These are phyloP conservation scores for Notarius quadriscutis DNA, from an alignment of 2,113 vertebrate genomes.

Conservation along the genomic window DNA sequence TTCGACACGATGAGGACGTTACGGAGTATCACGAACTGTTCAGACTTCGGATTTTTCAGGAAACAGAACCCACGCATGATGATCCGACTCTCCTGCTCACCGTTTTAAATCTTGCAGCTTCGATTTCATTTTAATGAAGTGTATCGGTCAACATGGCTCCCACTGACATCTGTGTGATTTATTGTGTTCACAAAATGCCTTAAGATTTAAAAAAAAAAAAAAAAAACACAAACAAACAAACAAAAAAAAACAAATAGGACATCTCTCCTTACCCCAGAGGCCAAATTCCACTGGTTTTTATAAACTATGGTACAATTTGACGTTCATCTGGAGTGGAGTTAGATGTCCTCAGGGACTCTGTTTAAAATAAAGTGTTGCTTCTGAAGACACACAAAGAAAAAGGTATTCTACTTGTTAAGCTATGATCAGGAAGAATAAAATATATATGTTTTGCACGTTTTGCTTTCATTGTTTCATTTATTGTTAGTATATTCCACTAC, in stretches of 20 bases:
- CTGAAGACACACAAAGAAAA: slow-evolving; percentile 38
- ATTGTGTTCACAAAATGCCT: slow-evolving; percentile 54
- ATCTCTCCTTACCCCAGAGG: slow-evolving; percentile 46
- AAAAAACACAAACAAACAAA: neutral
- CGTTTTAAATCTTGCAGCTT: slow-evolving; percentile 29
- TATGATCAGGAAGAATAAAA: slow-evolving; percentile 55
- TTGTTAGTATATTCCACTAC: neutral
- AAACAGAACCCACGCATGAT: neutral
- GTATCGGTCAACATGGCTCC: slow-evolving; percentile 24
- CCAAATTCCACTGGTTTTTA: slow-evolving; percentile 32
- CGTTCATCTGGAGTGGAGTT: slow-evolving; percentile 39
- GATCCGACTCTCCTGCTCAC: neutral
- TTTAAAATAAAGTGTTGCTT: slow-evolving; percentile 46
- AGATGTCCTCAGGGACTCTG: slow-evolving; percentile 45
- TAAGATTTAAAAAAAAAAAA: slow-evolving; percentile 25
- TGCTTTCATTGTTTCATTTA: slow-evolving; percentile 17
- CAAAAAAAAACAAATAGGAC: slow-evolving; percentile 15
- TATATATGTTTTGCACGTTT: slow-evolving; percentile 57
- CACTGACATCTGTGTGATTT: slow-evolving; percentile 39
- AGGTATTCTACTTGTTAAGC: slow-evolving; percentile 48
- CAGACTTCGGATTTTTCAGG: neutral
- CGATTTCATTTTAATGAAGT: slow-evolving; percentile 27
- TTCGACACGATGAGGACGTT: slow-evolving; percentile 5
- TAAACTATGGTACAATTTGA: slow-evolving; percentile 49
- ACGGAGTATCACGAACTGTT: neutral